Percentiles rank a stretch among this genome's conserved stretches.
phyloP scores from a whole-genome alignment of 2,797 vertebrate species.

The Parambassis ranga region DNA sequence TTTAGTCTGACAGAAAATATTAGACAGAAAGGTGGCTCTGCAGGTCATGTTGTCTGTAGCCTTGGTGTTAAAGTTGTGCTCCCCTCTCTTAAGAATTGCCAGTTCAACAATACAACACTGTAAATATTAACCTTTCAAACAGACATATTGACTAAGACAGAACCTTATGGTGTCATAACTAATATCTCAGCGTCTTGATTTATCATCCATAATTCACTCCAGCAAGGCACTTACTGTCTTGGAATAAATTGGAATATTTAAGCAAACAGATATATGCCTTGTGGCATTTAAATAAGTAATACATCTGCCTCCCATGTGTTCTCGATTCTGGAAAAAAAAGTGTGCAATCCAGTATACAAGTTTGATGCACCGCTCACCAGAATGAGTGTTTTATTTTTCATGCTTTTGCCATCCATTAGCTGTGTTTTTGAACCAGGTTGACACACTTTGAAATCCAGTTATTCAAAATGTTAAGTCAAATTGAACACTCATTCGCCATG shows the following conservation, averaged over 20 bases:
- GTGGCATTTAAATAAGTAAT: conserved; percentile 82
- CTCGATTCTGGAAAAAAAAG: conserved; percentile 55
- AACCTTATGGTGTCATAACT: conserved; percentile 75
- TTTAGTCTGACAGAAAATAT: too few species aligned
- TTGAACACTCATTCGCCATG: conserved; percentile 54
- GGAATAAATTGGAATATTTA: conserved; percentile 82
- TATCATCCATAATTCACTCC: conserved; percentile 79
- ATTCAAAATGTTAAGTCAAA: conserved; percentile 64
- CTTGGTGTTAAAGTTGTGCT: conserved; percentile 16
- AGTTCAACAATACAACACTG: conserved; percentile 6
- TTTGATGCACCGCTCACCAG: conserved; percentile 65
- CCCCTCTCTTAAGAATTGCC: conserved; percentile 10
- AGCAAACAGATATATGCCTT: conserved; percentile 79
- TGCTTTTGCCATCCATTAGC: conserved; percentile 73
- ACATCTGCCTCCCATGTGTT: conserved; percentile 63
- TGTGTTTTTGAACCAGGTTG: conserved; percentile 65
- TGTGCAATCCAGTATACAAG: conserved; percentile 66
- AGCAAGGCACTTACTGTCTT: conserved; percentile 78
- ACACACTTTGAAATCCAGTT: conserved; percentile 64
- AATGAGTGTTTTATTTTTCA: conserved; percentile 72
- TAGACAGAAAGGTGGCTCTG: too few species aligned
- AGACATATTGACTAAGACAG: conserved; percentile 58
- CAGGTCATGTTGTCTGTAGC: neutral
- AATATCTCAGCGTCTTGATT: conserved; percentile 79
- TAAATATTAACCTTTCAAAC: conserved; percentile 48